Evolutionary conservation across 1,140 invertebrate species (phyloP).

Genomic region (Magallana ariakensis): DNA sequence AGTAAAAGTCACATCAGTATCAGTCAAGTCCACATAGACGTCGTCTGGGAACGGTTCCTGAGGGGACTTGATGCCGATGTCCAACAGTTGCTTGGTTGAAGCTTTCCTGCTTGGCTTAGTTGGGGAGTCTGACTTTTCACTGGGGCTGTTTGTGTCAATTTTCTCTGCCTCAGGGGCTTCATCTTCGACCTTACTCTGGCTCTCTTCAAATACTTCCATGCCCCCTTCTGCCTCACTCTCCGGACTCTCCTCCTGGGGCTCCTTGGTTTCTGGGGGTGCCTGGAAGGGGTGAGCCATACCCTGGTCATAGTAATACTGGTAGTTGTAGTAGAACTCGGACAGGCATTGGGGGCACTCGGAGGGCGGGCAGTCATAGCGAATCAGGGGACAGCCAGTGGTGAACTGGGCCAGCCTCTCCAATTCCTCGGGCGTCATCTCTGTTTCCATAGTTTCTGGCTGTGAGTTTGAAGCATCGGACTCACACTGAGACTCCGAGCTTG

Average conservation of each 20-base stretch:
- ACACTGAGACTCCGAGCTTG: slow-evolving; percentile 73
- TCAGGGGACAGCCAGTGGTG: slow-evolving; percentile 75
- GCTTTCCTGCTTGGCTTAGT: slow-evolving; percentile 8
- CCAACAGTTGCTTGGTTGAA: slow-evolving; percentile 65
- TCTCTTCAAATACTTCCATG: not conserved
- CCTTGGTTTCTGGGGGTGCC: not conserved
- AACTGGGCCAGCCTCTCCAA: slow-evolving; percentile 72
- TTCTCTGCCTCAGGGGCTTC: not conserved
- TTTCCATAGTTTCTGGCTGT: slow-evolving; percentile 49
- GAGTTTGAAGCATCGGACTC: slow-evolving; percentile 65
- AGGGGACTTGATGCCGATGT: slow-evolving; percentile 65
- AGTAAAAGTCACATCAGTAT: slow-evolving; percentile 74
- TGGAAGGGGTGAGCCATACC: not conserved
- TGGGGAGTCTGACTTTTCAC: not conserved
- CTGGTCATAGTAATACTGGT: slow-evolving; percentile 62
- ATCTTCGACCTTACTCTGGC: not conserved
- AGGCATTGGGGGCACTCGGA: slow-evolving; percentile 75
- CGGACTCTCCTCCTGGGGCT: not conserved
- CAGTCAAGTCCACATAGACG: slow-evolving; percentile 77
- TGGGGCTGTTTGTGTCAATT: slow-evolving; percentile 13
- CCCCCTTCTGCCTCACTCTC: slow-evolving; percentile 4
- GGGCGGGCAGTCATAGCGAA: slow-evolving; percentile 72
- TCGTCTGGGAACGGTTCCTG: slow-evolving; percentile 62
- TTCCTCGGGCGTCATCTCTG: slow-evolving; percentile 66
- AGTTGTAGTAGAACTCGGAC: slow-evolving; percentile 56